phyloP scores from a whole-genome alignment of 2,113 vertebrate species.

The Oncorhynchus clarkii region DNA sequence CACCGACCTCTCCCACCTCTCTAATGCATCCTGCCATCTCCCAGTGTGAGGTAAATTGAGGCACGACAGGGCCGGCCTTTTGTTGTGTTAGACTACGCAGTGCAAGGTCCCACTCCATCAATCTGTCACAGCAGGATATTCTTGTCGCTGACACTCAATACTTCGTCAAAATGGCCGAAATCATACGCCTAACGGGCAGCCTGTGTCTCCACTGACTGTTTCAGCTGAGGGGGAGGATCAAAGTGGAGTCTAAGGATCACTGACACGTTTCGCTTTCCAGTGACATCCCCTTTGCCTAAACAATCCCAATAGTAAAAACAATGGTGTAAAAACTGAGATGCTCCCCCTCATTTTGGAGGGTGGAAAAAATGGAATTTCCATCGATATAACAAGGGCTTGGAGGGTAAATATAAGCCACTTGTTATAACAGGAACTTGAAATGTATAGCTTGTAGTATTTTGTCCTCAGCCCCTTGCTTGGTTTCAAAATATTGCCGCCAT shows the following conservation, averaged over 20 bases:
- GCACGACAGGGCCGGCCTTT: slow-evolving; percentile 57
- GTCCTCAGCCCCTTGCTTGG: slow-evolving; percentile 70
- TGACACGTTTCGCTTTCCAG: slow-evolving; percentile 60
- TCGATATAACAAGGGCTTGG: slow-evolving; percentile 54
- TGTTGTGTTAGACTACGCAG: slow-evolving; percentile 70
- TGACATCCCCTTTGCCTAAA: slow-evolving; percentile 60
- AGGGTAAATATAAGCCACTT: slow-evolving; percentile 78
- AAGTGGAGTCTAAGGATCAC: slow-evolving; percentile 50
- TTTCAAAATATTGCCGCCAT: slow-evolving; percentile 72
- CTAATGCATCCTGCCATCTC: slow-evolving; percentile 38
- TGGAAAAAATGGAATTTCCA: slow-evolving; percentile 74
- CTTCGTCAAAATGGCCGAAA: slow-evolving; percentile 59
- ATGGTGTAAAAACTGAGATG: slow-evolving; percentile 62
- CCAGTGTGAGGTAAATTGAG: slow-evolving; percentile 61
- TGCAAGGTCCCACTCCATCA: slow-evolving; percentile 56
- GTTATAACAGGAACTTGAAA: slow-evolving; percentile 81
- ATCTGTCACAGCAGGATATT: slow-evolving; percentile 65
- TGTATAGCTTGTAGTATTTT: slow-evolving; percentile 77
- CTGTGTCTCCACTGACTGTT: slow-evolving; percentile 29
- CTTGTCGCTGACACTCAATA: slow-evolving; percentile 72
- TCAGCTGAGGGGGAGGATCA: slow-evolving; percentile 43
- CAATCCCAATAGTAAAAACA: slow-evolving; percentile 64
- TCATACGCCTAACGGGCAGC: slow-evolving; percentile 42
- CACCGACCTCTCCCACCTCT: slow-evolving; percentile 35
- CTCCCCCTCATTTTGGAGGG: slow-evolving; percentile 24